phyloP scores from a whole-genome alignment of 2,888 invertebrate genomes.

The Epinotia demarniana region DNA sequence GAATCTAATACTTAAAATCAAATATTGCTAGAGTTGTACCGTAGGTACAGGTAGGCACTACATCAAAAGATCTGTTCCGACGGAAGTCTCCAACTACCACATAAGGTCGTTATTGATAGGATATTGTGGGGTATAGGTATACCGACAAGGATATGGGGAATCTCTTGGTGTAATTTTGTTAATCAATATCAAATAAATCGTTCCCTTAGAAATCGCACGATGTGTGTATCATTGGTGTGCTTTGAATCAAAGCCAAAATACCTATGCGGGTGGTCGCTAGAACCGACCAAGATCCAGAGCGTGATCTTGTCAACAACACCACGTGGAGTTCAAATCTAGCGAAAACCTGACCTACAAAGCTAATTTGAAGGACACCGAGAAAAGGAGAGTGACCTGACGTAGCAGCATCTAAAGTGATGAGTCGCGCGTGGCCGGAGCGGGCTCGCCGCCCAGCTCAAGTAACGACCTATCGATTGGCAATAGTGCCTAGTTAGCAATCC shows the following conservation, averaged over 20 bases:
- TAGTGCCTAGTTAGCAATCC: conserved; percentile 83
- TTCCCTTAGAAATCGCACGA: not conserved
- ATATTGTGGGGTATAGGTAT: not conserved
- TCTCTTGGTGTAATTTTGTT: not conserved
- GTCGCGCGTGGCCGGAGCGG: conserved; percentile 77
- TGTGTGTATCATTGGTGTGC: not conserved
- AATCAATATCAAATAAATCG: not conserved
- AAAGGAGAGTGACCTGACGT: conserved; percentile 85
- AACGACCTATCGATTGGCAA: conserved; percentile 84
- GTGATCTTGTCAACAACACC: conserved; percentile 75
- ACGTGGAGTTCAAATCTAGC: conserved; percentile 75
- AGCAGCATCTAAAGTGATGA: conserved; percentile 83
- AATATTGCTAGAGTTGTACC: not conserved
- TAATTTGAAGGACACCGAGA: conserved; percentile 85
- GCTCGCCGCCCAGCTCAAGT: conserved; percentile 68
- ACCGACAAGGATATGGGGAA: not conserved
- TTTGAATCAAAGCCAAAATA: conserved; percentile 47
- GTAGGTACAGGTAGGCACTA: not conserved
- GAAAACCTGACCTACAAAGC: conserved; percentile 85
- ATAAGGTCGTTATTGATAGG: not conserved
- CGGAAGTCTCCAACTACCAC: not conserved
- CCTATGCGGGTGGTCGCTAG: conserved; percentile 56
- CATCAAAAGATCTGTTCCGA: conserved; percentile 2
- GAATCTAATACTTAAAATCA: too few relatives aligned
- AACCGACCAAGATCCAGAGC: conserved; percentile 33